phyloP scores from a whole-genome alignment of 1,140 invertebrate species.

The Apis dorsata region DNA sequence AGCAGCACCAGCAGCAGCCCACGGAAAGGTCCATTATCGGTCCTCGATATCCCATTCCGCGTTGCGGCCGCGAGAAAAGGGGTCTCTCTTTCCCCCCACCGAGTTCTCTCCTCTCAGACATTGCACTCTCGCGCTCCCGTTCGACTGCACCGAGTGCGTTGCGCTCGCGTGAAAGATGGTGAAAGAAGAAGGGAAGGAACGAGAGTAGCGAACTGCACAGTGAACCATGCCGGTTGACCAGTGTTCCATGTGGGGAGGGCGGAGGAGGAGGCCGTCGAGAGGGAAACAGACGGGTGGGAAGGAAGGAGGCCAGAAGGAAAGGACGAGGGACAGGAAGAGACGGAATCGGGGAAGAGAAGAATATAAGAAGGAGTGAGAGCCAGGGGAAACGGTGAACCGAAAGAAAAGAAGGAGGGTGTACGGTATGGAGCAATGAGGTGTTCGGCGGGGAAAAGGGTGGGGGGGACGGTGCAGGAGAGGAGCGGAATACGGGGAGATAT shows the following conservation, averaged over 20 bases:
- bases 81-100: not conserved
- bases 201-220: slow-evolving; percentile 2
- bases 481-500: not conserved
- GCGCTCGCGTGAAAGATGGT: slow-evolving; percentile 39
- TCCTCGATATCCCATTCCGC: slow-evolving; percentile 37
- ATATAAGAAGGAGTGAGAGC: not conserved
- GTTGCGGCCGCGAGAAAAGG: slow-evolving; percentile 20
- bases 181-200: slow-evolving; percentile 39
- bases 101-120: slow-evolving; percentile 10
- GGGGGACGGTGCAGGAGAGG: not conserved
- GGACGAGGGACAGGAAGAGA: slow-evolving; percentile 45
- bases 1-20: not conserved
- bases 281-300: slow-evolving; percentile 15
- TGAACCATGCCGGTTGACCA: not conserved
- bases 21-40: slow-evolving; percentile 33
- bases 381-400: slow-evolving; percentile 5
- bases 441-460: not conserved
- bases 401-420: slow-evolving; percentile 24
- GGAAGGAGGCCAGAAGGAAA: slow-evolving; percentile 48
- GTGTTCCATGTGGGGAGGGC: not conserved
- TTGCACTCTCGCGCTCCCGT: slow-evolving; percentile 37
- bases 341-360: slow-evolving; percentile 27
- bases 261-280: not conserved
- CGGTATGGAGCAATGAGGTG: not conserved
- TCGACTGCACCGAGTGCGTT: slow-evolving; percentile 42